Conservation (phyloP, 92 coral and sea anemone genomes). For the Parazoanthus darwini region DNA sequence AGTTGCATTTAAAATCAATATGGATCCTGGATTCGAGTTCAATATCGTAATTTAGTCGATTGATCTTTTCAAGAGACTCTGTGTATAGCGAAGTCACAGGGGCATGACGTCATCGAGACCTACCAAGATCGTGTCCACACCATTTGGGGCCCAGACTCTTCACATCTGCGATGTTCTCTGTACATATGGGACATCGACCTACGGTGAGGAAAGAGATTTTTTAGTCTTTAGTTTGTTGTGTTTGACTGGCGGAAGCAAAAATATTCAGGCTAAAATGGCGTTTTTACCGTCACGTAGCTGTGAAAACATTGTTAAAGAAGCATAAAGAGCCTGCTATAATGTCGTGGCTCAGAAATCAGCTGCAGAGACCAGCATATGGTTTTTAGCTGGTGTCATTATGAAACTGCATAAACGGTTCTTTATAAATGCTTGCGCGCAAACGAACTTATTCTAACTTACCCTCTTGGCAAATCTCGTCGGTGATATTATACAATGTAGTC, state of each 20-base stretch:
- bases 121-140: not conserved
- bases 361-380: too few species aligned
- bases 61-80: not conserved
- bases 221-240: too few species aligned
- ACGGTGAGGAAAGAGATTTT: not conserved
- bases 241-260: too few species aligned
- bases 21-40: not conserved
- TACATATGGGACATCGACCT: not conserved
- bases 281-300: too few species aligned
- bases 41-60: not conserved
- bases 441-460: slow-evolving; percentile 17
- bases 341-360: too few species aligned
- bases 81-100: not conserved
- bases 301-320: too few species aligned
- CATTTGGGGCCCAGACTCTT: not conserved
- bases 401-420: not conserved
- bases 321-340: too few species aligned
- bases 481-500: slow-evolving; percentile 69
- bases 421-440: not conserved
- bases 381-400: not conserved
- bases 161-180: not conserved
- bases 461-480: slow-evolving; percentile 64
- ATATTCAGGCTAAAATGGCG: too few species aligned
- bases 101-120: not conserved
- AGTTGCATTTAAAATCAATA: too few species aligned